A percentile compares a stretch with the other conserved stretches of the same genome.
These are phyloP conservation scores for Oreochromis mossambicus DNA, from an alignment of 2,797 vertebrate genomes.

Conservation along the genomic window DNA sequence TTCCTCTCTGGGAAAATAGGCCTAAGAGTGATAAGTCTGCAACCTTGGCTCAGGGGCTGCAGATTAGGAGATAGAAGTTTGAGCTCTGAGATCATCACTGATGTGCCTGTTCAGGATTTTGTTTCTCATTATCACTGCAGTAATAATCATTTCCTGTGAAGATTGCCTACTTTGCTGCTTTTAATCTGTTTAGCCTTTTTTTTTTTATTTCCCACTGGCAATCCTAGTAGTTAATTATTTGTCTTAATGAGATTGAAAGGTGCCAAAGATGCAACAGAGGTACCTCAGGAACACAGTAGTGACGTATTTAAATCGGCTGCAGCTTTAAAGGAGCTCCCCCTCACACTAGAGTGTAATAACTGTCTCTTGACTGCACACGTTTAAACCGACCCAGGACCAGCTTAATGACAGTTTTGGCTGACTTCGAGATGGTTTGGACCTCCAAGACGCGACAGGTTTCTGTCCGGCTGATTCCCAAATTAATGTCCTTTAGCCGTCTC, in stretches of 20 bases:
- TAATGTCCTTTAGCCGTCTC: conserved; percentile 4
- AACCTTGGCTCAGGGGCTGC: conserved; percentile 16
- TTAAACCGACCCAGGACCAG: conserved; percentile 25
- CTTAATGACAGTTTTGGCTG: conserved; percentile 65
- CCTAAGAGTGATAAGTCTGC: conserved; percentile 8
- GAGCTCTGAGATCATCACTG: conserved; percentile 15
- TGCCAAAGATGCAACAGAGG: background rate
- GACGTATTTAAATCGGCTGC: background rate
- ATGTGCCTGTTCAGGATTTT: conserved; percentile 17
- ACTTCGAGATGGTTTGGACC: conserved; percentile 26
- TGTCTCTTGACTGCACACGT: background rate
- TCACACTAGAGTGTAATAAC: conserved; percentile 7
- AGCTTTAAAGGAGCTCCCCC: background rate
- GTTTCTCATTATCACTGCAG: conserved; percentile 1
- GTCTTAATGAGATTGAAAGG: background rate
- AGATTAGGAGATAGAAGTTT: conserved; percentile 27
- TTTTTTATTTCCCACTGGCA: background rate
- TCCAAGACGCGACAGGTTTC: conserved; percentile 62
- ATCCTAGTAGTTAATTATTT: background rate
- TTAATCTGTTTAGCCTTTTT: background rate
- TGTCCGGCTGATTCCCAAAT: conserved; percentile 57
- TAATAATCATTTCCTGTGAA: background rate
- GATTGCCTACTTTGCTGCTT: background rate
- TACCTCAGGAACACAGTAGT: background rate
- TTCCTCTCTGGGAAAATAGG: background rate